Evolutionary conservation across 1,140 invertebrate genomes (phyloP).

Genomic region (Zaprionus capensis): DNA sequence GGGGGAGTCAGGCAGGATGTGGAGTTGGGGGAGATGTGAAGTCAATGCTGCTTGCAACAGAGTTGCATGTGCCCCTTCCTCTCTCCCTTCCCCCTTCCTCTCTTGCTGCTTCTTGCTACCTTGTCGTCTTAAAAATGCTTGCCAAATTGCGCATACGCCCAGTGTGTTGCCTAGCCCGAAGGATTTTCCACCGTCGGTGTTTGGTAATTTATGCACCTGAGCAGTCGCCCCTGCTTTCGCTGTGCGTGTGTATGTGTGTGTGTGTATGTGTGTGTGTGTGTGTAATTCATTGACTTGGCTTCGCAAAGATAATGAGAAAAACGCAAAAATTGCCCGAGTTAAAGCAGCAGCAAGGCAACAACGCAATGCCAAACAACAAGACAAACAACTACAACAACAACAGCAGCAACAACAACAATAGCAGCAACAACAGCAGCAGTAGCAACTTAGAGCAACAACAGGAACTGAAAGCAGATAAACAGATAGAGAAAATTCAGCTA

Average conservation of each 20-base stretch:
- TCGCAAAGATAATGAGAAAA: conserved; percentile 71
- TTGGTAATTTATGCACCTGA: conserved; percentile 71
- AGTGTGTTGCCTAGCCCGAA: conserved; percentile 25
- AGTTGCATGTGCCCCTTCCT: conserved; percentile 52
- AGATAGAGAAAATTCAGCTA: conserved; percentile 9
- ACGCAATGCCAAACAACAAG: not conserved
- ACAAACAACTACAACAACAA: conserved; percentile 38
- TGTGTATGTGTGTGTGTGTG: conserved; percentile 12
- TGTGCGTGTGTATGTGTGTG: not conserved
- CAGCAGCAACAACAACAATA: not conserved
- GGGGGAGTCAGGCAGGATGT: no score
- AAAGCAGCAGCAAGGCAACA: conserved; percentile 25
- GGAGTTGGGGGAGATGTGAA: no score
- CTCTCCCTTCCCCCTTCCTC: no score
- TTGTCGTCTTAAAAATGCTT: conserved; percentile 47
- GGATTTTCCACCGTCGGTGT: conserved; percentile 40
- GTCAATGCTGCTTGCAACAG: conserved; percentile 23
- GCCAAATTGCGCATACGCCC: conserved; percentile 71
- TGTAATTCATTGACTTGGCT: conserved; percentile 54
- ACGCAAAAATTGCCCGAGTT: conserved; percentile 37
- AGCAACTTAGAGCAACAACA: not conserved
- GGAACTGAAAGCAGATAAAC: not conserved
- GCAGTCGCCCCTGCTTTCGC: conserved; percentile 6
- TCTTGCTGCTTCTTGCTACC: conserved; percentile 23
- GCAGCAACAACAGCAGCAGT: conserved; percentile 17